Percentiles rank a stretch among this genome's conserved stretches.
phyloP scores from a whole-genome alignment of 2,797 vertebrate genomes.

The Margarornis squamiger region DNA sequence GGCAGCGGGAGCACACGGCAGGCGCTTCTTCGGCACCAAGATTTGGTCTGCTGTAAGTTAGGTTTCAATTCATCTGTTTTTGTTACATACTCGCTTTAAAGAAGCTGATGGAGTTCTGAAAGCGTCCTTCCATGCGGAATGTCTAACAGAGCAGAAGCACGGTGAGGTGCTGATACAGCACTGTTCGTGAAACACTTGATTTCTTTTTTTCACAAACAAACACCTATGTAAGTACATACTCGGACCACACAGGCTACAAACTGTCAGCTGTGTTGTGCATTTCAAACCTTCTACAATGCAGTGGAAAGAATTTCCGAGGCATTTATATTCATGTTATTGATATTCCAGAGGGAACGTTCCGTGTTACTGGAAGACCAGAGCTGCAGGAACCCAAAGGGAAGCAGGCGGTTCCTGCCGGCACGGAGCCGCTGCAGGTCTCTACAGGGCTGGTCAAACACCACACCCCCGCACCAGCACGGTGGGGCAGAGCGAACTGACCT shows the following conservation, averaged over 20 bases:
- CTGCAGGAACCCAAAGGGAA: accelerated
- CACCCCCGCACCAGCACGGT: accelerated
- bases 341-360: neutral
- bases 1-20: too few relatives aligned
- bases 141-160: neutral
- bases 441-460: neutral
- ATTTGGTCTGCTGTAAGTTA: accelerated
- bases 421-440: accelerated
- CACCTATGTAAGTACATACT: neutral
- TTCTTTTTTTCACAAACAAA: neutral
- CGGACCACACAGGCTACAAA: neutral
- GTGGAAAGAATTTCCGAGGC: neutral
- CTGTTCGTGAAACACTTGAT: accelerated
- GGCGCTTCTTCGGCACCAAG: accelerated
- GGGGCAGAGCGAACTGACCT: neutral
- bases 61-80: accelerated
- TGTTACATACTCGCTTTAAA: neutral
- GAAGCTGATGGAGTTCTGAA: neutral
- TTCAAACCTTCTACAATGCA: neutral
- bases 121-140: neutral
- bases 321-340: accelerated
- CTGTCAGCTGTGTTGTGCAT: accelerated
- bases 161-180: neutral
- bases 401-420: neutral
- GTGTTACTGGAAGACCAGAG: accelerated